phyloP scores from a whole-genome alignment of 2,113 vertebrate genomes.

The Antigone vipio region DNA sequence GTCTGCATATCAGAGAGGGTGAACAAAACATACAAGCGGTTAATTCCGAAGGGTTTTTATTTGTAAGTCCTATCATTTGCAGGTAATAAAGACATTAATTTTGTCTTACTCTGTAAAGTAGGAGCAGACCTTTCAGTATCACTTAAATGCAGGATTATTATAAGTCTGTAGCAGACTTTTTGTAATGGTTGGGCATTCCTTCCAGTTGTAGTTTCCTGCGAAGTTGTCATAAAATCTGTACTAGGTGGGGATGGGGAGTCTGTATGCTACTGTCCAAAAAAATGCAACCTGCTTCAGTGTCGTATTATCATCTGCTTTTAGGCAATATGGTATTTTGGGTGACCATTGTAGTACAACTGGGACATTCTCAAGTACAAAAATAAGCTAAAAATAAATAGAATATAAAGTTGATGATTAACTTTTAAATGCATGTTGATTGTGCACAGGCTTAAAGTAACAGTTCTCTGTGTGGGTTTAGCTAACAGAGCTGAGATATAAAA shows the following conservation, averaged over 20 bases:
- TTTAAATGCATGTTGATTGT: neutral
- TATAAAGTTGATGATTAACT: neutral
- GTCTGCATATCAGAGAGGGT: no score
- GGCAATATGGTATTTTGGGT: neutral
- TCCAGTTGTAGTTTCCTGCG: neutral
- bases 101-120: neutral
- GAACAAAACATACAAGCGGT: accelerated
- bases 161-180: neutral
- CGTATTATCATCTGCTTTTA: neutral
- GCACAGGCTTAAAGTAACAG: neutral
- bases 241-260: no score
- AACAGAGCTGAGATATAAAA: neutral
- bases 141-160: neutral
- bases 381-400: neutral
- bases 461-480: neutral
- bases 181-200: neutral
- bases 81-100: neutral
- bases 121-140: neutral
- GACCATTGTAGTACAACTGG: neutral
- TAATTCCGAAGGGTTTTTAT: neutral
- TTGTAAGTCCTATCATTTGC: neutral
- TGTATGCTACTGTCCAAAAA: neutral
- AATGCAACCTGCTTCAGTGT: neutral
- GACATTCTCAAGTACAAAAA: neutral
- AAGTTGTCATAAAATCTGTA: neutral